Evolutionary conservation across 64 coral and sea anemone genomes (phyloP), one percentile per base, ranked within the genome.

Genomic region (Pachyseris speciosa): DNA sequence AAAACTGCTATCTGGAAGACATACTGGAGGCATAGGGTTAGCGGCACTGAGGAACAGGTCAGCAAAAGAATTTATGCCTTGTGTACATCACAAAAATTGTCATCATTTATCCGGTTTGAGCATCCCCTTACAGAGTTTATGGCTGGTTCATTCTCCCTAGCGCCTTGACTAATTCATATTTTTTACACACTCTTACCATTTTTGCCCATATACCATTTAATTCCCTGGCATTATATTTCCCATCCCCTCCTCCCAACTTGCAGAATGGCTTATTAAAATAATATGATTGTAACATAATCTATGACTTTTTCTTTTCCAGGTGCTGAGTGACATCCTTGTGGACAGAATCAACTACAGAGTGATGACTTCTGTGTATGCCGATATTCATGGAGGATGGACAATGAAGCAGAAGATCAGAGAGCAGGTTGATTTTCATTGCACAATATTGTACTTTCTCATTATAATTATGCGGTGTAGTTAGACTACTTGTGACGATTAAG

Each of bases 11-110:
- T 87, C 39, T 53, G 59, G 45, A 85, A 85, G 37, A 91, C 89
- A n/a, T 90, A 85, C 40, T 60, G 72, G 34, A 57, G 69, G 17
- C 58, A 71, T 8, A 69, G 87, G 66, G 13, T 33, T 37, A 47
- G 53, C 37, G 97, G 97, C 1, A 99, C 97, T 9, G 97, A 99
- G 58, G 97, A 99, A 30, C 97, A 99, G 80, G 97, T 98, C 5
- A 37, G 33, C 28, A 24, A 36, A 78, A 68, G 17, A 40, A 38
- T 38, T 12, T 42, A 1, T 25, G 20, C 26, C 3, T 55, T 8
- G n/a, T n/a, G n/a, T n/a, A n/a, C n/a, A n/a, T n/a, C n/a, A n/a
- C n/a, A n/a, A n/a, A n/a, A n/a, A n/a, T n/a, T n/a, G n/a, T n/a
- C n/a, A n/a, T n/a, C n/a, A n/a, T n/a, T n/a, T n/a, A n/a, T n/a